Percentiles rank a stretch among this genome's conserved stretches.
phyloP scores from a whole-genome alignment of 2,888 invertebrate species.

The Leptinotarsa peninsularis region DNA sequence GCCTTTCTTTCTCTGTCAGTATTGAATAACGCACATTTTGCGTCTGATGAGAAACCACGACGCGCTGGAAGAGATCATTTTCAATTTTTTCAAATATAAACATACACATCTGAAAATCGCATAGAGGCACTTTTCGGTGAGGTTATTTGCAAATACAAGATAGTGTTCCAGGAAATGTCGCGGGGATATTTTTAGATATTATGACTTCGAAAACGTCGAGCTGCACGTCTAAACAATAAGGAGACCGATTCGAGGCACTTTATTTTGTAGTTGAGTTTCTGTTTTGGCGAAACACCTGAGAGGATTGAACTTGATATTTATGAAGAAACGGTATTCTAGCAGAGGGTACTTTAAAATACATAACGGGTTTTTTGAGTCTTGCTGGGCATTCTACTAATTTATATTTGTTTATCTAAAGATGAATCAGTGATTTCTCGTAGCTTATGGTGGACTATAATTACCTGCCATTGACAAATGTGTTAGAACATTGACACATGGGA shows the following conservation, averaged over 20 bases:
- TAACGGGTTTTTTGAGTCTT: too few relatives aligned
- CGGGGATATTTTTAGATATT: conserved; percentile 29
- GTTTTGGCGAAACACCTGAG: conserved; percentile 12
- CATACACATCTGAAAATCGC: conserved; percentile 23
- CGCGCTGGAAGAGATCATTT: conserved; percentile 31
- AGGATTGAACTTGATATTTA: conserved; percentile 1
- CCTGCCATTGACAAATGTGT: too few relatives aligned
- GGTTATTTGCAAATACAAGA: conserved; percentile 25
- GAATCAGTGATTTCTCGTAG: too few relatives aligned
- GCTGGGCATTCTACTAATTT: too few relatives aligned
- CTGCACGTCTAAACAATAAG: conserved; percentile 26
- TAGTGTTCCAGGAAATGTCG: conserved; percentile 27
- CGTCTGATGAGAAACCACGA: conserved; percentile 25
- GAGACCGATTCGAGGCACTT: conserved; percentile 15
- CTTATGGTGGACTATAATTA: too few relatives aligned
- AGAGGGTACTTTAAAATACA: too few relatives aligned
- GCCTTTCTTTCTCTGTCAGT: background rate
- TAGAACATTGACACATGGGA: too few relatives aligned
- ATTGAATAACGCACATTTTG: conserved; percentile 35
- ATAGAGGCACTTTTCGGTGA: conserved; percentile 22
- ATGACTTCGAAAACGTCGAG: conserved; percentile 28
- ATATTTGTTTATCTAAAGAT: too few relatives aligned
- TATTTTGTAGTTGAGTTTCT: conserved; percentile 14
- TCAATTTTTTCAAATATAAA: conserved; percentile 27
- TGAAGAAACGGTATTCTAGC: background rate